Base-by-base conservation (phyloP, 1,140 invertebrate species). In the Pinna nobilis region DNA sequence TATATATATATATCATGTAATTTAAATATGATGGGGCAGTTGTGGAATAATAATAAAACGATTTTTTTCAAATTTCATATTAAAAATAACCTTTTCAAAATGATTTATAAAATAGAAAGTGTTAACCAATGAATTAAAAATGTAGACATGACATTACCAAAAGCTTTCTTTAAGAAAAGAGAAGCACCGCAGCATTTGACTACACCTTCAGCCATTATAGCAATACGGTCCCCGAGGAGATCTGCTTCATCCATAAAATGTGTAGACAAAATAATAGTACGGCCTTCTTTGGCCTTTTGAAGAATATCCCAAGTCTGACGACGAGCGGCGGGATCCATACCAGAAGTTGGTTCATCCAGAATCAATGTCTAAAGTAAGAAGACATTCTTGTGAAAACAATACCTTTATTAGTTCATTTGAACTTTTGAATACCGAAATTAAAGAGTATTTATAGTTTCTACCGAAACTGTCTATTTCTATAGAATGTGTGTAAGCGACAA, bases 161-260 rank as follows among this genome's bases (percentile, higher is more conserved):
- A 94, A 70, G 93, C 92, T 78, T 94, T 94, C 87, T 98, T 98
- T 37, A 98, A 89, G 82, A 95, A 96, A 79, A 97, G 92, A 23
- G 96, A 92, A 0, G 95, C 93, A 18, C 96, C 97, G 88, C 92
- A 93, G 84, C 96, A 96, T 82, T 93, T 92, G 3, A 98, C 87
- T 64, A 91, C 89, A 1, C 96, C 97, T 60, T 93, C 91, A 49
- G 95, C 92, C 92, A 98, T 94, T 53, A 98, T 97, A 3, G 96
- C 95, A 71, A 98, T 96, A 70, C 95, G 91, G 88, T 98, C 96
- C 0, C 96, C 97, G 1, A 99, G 90, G 32, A 95, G 92, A 89
- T 99, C 97, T 4, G 98, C 97, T 90, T 99, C 98, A 89, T 99
- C 98, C 96, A 99, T 98, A 88, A 96, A 98, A 89, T 99, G 98